Base-by-base conservation (phyloP, 2,888 invertebrate genomes). In the Scaptomyza caliginosa region DNA sequence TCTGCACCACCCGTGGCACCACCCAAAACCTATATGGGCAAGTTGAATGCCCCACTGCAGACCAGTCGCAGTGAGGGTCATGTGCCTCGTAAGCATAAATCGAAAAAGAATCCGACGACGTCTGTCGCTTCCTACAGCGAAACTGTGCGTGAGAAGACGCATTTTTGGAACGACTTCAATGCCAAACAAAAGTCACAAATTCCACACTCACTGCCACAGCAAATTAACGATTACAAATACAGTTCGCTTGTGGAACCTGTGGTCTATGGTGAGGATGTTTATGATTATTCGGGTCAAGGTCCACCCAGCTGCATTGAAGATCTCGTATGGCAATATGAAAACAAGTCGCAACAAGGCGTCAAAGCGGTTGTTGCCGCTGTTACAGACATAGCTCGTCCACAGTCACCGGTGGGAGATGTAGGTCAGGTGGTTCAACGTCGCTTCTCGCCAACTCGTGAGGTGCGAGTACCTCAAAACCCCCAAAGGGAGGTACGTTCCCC, bases 71-170 rank as follows among this genome's bases (percentile, higher is more conserved):
- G 90, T 42, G 89, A 88, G 43, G 86, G 83, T 5, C 88, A 88
- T 17, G 82, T 89, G n/a, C 76, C 86, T 0, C 71, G 77, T 23
- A 88, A 88, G 23, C 78, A 86, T 2, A 67, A 73, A 3, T 62
- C 69, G 2, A 74, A 66, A 3, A 74, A 69, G 3, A 39, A 16
- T 4, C 34, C 1, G 11, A 30, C 1, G 0, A 48, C 26, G 58
- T 3, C 45, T 3, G 45, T 17, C 0, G 39, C 55, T 5, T 91
- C 92, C 39, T 92, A 92, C 66, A 93, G 92, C 68, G 93, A 94
- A 1, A 93, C 94, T 50, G 94, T 96, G 16, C 91, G 94, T 46
- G 95, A 96, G 87, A 94, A 94, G 88, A 94, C 95, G 0, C 93
- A 93, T 88, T 93, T 94, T 84, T 94, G 96, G 87, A 94, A 95